Evolutionary conservation across 1,140 invertebrate genomes (phyloP), one percentile per base, ranked within the genome.

Genomic region (Drosophila grimshawi): DNA sequence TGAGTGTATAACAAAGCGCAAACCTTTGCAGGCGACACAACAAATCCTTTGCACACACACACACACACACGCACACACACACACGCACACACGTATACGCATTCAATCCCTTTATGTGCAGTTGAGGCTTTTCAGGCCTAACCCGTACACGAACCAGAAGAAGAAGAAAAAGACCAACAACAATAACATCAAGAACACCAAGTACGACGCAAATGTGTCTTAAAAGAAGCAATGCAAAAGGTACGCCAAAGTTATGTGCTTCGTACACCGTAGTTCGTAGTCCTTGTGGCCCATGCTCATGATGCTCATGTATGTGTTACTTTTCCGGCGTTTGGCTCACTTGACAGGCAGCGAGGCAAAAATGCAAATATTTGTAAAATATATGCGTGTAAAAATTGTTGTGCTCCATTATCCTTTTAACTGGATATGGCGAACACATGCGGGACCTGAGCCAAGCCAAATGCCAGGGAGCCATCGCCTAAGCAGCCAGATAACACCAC

Each of bases 291-390:
- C 29, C 39, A 3, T 41, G 39, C 39, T 3, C 19, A 32, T 7
- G 41, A 8, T 29, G 35, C 32, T 56, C 52, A 11, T 65, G 52
- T 63, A 27, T 43, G 32, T 51, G 68, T 71, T 59, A n/a, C 56
- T 56, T 59, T 32, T 29, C 11, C 39, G 27, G 39, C 33, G 52
- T 27, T 51, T 43, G 39, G 79, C 66, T 81, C 67, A 76, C 78
- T 86, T 86, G 78, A 72, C 82, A 86, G 64, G 63, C 80, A 73
- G 79, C 61, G 39, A 65, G 77, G 80, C 49, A 89, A 88, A 86
- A 89, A 88, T 89, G 85, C 85, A 88, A 88, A 88, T 88, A 88
- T 89, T 88, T 88, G 86, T 85, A 89, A 88, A 89, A 88, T 88
- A 89, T 88, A 88, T 88, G 85, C 85, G 85, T 89, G 85, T 81